Evolutionary conservation across 2,797 vertebrate species (phyloP).

Genomic region (Peromyscus nudipes): DNA sequence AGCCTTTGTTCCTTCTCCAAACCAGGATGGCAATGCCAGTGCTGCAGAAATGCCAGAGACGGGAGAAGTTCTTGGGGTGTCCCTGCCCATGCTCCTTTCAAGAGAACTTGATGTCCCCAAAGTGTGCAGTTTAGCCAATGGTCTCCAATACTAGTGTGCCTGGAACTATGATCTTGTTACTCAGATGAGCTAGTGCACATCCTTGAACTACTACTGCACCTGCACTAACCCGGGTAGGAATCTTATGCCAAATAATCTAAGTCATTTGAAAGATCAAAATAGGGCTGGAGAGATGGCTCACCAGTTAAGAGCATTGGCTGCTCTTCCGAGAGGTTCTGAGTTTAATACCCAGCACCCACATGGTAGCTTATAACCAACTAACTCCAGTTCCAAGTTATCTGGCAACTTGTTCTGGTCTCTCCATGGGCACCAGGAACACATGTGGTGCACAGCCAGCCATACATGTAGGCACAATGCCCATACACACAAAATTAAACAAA

Average conservation of each 20-base stretch:
- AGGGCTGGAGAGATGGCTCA: no score
- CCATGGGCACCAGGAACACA: not conserved
- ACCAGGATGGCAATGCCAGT: not conserved
- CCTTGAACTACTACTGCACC: not conserved
- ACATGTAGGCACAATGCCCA: not conserved
- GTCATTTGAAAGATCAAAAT: constrained; percentile 35
- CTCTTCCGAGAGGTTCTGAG: not conserved
- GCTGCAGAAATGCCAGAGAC: not conserved
- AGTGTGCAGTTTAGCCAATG: not conserved
- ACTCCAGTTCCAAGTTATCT: not conserved
- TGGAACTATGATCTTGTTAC: not conserved
- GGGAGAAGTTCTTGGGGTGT: not conserved
- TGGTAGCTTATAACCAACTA: not conserved
- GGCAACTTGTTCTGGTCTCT: not conserved
- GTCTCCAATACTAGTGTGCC: not conserved
- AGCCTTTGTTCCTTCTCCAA: not conserved
- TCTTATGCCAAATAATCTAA: constrained; percentile 18
- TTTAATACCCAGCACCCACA: not conserved
- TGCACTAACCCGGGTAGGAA: not conserved
- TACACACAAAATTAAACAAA: not conserved
- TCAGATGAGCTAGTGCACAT: not conserved
- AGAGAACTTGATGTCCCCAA: not conserved
- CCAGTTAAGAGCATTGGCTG: not conserved
- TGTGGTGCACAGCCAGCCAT: not conserved
- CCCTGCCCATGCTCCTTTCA: not conserved